Evolutionary conservation across 2,113 vertebrate genomes (phyloP).

Genomic region (Tautogolabrus adspersus): DNA sequence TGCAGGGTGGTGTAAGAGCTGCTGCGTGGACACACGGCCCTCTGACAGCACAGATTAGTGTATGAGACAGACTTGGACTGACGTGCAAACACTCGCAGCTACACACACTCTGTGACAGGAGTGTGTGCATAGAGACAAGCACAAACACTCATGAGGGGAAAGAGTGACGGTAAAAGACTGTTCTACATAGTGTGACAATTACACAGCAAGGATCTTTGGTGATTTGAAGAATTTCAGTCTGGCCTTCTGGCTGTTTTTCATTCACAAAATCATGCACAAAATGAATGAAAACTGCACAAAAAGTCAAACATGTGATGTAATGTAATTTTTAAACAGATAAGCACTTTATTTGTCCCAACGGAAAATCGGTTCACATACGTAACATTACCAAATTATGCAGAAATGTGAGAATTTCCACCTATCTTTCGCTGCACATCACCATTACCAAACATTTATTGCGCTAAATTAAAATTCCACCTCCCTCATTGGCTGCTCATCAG

Average conservation of each 20-base stretch:
- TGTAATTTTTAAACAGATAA: neutral
- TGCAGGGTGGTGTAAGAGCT: conserved; percentile 47
- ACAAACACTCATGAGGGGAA: neutral
- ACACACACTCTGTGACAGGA: neutral
- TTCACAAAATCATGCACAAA: conserved; percentile 18
- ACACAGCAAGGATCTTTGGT: neutral
- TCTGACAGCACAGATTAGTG: conserved; percentile 53
- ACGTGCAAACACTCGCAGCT: conserved; percentile 19
- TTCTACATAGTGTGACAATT: neutral
- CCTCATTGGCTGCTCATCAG: conserved; percentile 38
- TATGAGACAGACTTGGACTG: neutral
- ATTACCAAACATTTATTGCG: conserved; percentile 43
- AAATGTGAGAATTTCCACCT: conserved; percentile 16
- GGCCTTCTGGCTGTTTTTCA: neutral
- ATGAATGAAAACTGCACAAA: neutral
- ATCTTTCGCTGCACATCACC: neutral
- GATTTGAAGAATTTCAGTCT: neutral
- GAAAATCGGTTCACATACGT: neutral
- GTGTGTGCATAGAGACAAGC: neutral
- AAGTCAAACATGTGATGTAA: neutral
- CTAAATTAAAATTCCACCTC: conserved; percentile 43
- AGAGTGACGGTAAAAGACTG: neutral
- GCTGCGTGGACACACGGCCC: conserved; percentile 19
- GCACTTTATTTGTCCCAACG: neutral
- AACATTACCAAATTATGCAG: neutral